Base-by-base conservation (phyloP, 2,888 invertebrate species). In the Antitype chi region DNA sequence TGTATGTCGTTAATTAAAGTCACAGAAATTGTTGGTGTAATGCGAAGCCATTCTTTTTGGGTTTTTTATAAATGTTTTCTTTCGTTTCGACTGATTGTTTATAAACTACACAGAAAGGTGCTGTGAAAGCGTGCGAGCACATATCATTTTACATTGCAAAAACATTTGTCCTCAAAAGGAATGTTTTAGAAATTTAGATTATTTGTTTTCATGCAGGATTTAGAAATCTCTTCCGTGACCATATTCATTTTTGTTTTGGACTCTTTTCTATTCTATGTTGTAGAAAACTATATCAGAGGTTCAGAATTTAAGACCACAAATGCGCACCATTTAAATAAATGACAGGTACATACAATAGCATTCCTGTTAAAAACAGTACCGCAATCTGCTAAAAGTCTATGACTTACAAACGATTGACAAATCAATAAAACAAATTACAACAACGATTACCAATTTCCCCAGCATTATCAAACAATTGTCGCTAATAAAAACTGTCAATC, bases 391-490 rank as follows among this genome's bases (percentile, higher is more conserved):
- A 17, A 47, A 57, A 47, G 4, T 9, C 9, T 20, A 2, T 1
- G 2, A 6, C 25, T 32, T 3, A 53, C 62, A 67, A 80, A 25
- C n/a, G 9, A 53, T 57, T 68, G 43, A 64, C 0, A 53, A 60
- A 75, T 75, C 73, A 76, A 84, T 73, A 70, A 74, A 74, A 81
- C 25, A 67, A 78, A 78, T 72, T 82, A 70, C 67, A 85, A 64
- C 74, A 73, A 76, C 66, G 73, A 81, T 80, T 83, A 87, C 76
- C 66, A 77, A 79, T 85, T 84, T 86, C 85, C 84, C 66, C 52
- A 68, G 38, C 75, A 77, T 68, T 75, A 79, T 67, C 38, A 76
- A 85, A 90, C 90, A 90, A 91, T 89, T 84, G 86, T 80, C 81
- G 57, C 78, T 85, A 88, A 86, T 87, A 85, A 83, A 85, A 82